These are phyloP conservation scores for Cryptus viduatorius DNA, from an alignment of 2,888 invertebrate species.

Conservation along the genomic window DNA sequence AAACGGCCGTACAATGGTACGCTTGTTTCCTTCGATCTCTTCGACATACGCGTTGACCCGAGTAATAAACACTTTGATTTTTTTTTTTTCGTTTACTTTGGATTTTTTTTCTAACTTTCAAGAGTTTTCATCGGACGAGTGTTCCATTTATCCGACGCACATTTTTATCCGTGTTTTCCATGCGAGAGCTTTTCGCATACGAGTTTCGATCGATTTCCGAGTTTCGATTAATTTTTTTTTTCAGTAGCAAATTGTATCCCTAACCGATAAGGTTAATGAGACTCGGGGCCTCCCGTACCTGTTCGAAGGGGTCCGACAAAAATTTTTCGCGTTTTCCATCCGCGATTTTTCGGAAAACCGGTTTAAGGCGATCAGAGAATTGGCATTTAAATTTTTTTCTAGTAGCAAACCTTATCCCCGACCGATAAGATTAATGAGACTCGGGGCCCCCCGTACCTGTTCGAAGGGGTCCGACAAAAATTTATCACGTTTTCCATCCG, in stretches of 20 bases:
- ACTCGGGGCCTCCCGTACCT: no score
- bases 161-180: no score
- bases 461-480: background rate
- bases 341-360: no score
- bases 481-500: no score
- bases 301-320: no score
- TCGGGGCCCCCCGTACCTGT: background rate
- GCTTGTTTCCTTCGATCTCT: conserved; percentile 29
- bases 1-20: conserved; percentile 36
- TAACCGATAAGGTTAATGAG: no score
- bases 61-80: conserved; percentile 9
- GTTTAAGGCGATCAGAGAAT: background rate
- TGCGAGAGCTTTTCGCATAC: no score
- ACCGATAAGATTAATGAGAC: background rate
- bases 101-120: background rate
- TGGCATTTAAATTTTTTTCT: background rate
- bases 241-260: no score
- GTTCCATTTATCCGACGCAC: no score
- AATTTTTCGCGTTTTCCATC: no score
- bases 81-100: background rate
- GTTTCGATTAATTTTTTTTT: no score
- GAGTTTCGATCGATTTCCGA: no score
- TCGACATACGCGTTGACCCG: background rate
- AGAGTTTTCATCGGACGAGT: background rate
- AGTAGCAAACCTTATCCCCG: background rate